phyloP scores from a whole-genome alignment of 2,888 invertebrate species.

The Stenodera caucasica region DNA sequence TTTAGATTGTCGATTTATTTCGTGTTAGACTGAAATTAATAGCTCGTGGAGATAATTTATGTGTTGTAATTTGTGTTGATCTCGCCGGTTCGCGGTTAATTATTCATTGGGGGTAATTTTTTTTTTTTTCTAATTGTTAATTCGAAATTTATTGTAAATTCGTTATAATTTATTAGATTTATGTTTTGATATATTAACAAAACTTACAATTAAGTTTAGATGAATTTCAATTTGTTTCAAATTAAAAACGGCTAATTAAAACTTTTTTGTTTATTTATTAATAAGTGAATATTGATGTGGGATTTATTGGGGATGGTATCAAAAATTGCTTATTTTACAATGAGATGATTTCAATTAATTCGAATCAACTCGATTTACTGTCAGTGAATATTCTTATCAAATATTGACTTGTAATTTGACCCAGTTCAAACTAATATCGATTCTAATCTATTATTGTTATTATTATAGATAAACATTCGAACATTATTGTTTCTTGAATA shows the following conservation, averaged over 20 bases:
- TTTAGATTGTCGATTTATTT: not conserved
- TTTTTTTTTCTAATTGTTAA: not conserved
- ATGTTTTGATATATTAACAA: not conserved
- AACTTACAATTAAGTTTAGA: not conserved
- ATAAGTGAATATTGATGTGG: conserved; percentile 11
- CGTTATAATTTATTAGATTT: not conserved
- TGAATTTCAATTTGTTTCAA: not conserved
- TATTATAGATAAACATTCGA: not conserved
- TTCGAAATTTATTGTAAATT: not conserved
- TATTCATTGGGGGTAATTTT: not conserved
- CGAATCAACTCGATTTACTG: not conserved
- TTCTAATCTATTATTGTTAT: not conserved
- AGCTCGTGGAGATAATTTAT: conserved; percentile 3
- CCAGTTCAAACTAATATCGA: conserved; percentile 12
- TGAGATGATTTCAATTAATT: not conserved
- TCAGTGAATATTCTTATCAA: not conserved
- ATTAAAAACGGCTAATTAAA: too few species aligned
- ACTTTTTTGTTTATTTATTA: conserved; percentile 13
- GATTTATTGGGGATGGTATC: not conserved
- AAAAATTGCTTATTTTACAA: too few species aligned
- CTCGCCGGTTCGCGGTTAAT: not conserved
- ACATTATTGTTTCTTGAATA: conserved; percentile 12
- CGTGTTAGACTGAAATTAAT: not conserved
- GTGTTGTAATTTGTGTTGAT: conserved; percentile 1
- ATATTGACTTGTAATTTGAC: conserved; percentile 8